These are phyloP conservation scores for Salvelinus fontinalis DNA, from an alignment of 2,113 vertebrate genomes.

Conservation along the genomic window DNA sequence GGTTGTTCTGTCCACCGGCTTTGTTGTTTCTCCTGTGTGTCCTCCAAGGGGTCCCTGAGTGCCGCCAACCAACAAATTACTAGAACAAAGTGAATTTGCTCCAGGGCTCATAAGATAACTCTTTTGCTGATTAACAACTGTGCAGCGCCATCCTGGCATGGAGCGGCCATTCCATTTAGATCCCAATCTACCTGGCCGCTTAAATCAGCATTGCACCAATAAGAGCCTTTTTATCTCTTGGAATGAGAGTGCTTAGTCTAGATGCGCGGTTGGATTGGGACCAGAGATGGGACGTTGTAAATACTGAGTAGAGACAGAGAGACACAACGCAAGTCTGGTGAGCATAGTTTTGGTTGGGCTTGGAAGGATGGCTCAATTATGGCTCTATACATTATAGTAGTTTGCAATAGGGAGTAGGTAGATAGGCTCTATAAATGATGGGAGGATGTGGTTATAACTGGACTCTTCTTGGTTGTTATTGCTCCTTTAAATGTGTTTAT, in stretches of 20 bases:
- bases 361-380: background rate
- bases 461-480: background rate
- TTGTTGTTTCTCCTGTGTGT: background rate
- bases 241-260: background rate
- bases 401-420: background rate
- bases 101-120: slow-evolving; percentile 2
- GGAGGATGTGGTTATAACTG: background rate
- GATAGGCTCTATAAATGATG: background rate
- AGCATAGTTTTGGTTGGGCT: no score
- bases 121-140: slow-evolving; percentile 1
- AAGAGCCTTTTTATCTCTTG: no score
- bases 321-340: background rate
- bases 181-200: background rate
- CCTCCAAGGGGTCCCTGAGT: slow-evolving; percentile 1
- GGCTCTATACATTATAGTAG: background rate
- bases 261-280: background rate
- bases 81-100: slow-evolving; percentile 8
- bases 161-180: background rate
- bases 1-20: background rate
- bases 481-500: no score
- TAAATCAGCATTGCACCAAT: no score
- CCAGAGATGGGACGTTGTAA: background rate
- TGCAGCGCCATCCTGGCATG: background rate
- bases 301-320: background rate
- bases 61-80: slow-evolving; percentile 7